phyloP scores from a whole-genome alignment of 2,888 invertebrate species.

The Hydrotaea cyrtoneurina region DNA sequence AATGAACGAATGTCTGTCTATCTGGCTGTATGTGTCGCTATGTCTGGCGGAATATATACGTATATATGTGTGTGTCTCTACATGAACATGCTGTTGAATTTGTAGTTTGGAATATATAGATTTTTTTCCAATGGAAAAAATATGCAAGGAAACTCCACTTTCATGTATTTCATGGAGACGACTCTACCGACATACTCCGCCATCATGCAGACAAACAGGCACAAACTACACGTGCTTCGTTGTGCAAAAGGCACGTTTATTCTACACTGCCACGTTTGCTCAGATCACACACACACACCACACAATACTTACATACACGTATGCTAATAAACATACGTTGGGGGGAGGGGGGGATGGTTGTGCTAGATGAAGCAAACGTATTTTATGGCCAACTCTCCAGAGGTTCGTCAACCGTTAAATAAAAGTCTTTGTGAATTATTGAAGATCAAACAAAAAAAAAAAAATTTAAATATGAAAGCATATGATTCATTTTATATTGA shows the following conservation, averaged over 20 bases:
- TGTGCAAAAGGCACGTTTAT: not conserved
- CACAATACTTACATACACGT: not conserved
- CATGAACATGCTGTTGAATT: not conserved
- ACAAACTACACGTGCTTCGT: constrained; percentile 2
- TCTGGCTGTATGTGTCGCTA: not conserved
- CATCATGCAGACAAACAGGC: not conserved
- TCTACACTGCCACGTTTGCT: not conserved
- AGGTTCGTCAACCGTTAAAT: not conserved
- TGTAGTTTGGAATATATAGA: not conserved
- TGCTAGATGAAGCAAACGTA: not conserved
- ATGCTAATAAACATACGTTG: not conserved
- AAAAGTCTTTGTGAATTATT: not conserved
- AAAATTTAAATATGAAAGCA: no score
- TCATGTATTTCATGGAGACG: not conserved
- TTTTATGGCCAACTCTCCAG: not conserved
- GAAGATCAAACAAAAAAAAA: not conserved
- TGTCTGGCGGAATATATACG: not conserved
- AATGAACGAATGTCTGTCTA: not conserved
- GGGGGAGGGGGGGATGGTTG: not conserved
- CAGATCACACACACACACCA: not conserved
- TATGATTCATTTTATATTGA: no score
- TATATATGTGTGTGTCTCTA: not conserved
- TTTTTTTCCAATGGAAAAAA: constrained; percentile 4
- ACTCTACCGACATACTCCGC: not conserved
- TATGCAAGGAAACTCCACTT: not conserved